A percentile compares a stretch with the other conserved stretches of the same genome.
Evolutionary conservation across 2,888 invertebrate genomes (phyloP).

Genomic region (Oegoconia quadripuncta): DNA sequence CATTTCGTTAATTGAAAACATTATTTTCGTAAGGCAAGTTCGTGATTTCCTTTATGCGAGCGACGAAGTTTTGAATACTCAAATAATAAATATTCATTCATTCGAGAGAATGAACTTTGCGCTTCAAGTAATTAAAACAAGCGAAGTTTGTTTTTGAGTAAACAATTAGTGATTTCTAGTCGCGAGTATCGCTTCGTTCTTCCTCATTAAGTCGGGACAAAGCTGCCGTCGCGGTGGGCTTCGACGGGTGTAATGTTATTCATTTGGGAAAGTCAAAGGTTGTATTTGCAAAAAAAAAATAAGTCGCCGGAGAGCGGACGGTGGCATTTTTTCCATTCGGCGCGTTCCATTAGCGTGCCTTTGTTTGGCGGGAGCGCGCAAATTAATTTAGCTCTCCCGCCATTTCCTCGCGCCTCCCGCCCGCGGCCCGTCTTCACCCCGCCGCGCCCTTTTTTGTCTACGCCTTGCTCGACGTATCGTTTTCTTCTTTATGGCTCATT

Average conservation of each 20-base stretch:
- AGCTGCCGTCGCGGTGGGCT: slow-evolving; percentile 60
- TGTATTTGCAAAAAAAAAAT: slow-evolving; percentile 73
- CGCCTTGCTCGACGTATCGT: slow-evolving; percentile 78
- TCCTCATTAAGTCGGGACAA: slow-evolving; percentile 70
- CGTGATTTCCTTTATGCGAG: slow-evolving; percentile 1
- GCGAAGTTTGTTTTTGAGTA: slow-evolving; percentile 54
- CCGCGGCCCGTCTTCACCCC: slow-evolving; percentile 47
- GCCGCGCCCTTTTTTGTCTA: slow-evolving; percentile 76
- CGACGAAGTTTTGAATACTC: slow-evolving; percentile 16
- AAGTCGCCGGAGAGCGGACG: slow-evolving; percentile 76
- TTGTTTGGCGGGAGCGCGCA: slow-evolving; percentile 80
- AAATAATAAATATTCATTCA: slow-evolving; percentile 35
- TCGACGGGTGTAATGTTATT: slow-evolving; percentile 76
- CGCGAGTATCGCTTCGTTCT: slow-evolving; percentile 57
- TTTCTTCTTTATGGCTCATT: slow-evolving; percentile 80
- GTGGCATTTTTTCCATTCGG: slow-evolving; percentile 80
- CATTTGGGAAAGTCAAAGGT: slow-evolving; percentile 78
- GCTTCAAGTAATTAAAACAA: slow-evolving; percentile 55
- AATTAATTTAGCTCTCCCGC: slow-evolving; percentile 80
- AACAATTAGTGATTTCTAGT: slow-evolving; percentile 54
- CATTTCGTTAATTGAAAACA: no score
- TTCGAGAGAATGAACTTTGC: slow-evolving; percentile 47
- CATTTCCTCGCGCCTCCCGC: slow-evolving; percentile 66
- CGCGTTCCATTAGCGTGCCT: slow-evolving; percentile 80
- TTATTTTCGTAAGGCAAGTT: no score